Percentiles rank a stretch among this genome's conserved stretches.
These are phyloP conservation scores for Drosophila setifemur DNA, from an alignment of 1,140 invertebrate genomes.

Conservation along the genomic window DNA sequence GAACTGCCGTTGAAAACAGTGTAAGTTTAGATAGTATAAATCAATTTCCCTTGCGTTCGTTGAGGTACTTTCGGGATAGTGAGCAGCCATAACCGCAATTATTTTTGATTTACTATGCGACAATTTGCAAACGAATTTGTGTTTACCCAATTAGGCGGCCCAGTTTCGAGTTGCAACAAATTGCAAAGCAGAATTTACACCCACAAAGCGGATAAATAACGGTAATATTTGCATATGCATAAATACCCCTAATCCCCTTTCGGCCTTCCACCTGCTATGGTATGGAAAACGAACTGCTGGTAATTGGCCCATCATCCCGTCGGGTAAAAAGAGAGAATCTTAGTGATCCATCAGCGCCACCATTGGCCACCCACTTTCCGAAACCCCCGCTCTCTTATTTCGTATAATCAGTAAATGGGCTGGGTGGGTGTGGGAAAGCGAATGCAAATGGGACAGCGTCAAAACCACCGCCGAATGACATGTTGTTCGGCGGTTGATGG, in stretches of 20 bases:
- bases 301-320: slow-evolving; percentile 26
- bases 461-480: slow-evolving; percentile 24
- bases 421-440: slow-evolving; percentile 19
- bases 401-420: background rate
- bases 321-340: background rate
- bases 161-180: slow-evolving; percentile 35
- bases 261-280: background rate
- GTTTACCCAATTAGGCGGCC: slow-evolving; percentile 24
- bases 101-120: slow-evolving; percentile 1
- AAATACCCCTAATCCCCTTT: slow-evolving; percentile 38
- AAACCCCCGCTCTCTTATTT: background rate
- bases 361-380: background rate
- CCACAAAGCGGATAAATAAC: slow-evolving; percentile 28
- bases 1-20: too few relatives aligned
- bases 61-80: background rate
- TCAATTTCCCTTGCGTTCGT: slow-evolving; percentile 5
- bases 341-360: slow-evolving; percentile 15
- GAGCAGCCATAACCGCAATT: slow-evolving; percentile 11
- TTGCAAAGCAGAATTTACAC: slow-evolving; percentile 36
- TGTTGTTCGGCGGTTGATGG: slow-evolving; percentile 35
- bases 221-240: slow-evolving; percentile 41
- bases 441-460: slow-evolving; percentile 32
- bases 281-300: slow-evolving; percentile 38
- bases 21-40: slow-evolving; percentile 15
- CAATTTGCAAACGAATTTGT: slow-evolving; percentile 6